Evolutionary conservation across 2,888 invertebrate species (phyloP), one percentile per base, ranked within the genome.

Genomic region (Eubasilissa splendida): DNA sequence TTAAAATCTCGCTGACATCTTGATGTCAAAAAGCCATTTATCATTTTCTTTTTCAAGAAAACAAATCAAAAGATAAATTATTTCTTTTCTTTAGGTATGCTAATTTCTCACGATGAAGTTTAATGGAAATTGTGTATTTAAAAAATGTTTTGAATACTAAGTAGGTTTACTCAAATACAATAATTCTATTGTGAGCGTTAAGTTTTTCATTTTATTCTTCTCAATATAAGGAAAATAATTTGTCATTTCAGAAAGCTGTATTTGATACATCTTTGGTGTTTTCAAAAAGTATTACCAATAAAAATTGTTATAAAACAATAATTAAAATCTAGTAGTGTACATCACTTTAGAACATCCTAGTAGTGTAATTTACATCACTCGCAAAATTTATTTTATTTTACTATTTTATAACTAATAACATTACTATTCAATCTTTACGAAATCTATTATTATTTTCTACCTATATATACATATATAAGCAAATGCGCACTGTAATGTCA

Each of bases 81-180:
- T 71, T 8, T n/a, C 58, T 14, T 71, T 56, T 31, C 54, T 54
- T 71, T 71, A 10, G 53, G 10, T n/a, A 73, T 73, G 71, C 71
- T 73, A 73, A 73, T 73, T 73, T 14, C 71, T 54, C 31, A 31
- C 71, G 54, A 71, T 56, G 31, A 71, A 71, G 71, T 71, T 56
- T 12, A 54, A 71, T 11, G 56, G 58, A 73, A 56, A 56, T 54
- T 58, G 56, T 73, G 33, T 73, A 73, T 73, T 73, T 73, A 73
- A 73, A 73, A 73, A 73, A 73, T 73, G 71, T 73, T 56, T 73
- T 54, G 71, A 73, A 73, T 73, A 58, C 71, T 56, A 73, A 73
- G 33, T 56, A 73, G 71, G 42, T 42, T 42, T 42, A 42, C 52
- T 70, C 22, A 5, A 53, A 7, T 53, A 70, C 14, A 22, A 22